Conservation (phyloP, 2,797 vertebrate species). For the Phalanger gymnotis region DNA sequence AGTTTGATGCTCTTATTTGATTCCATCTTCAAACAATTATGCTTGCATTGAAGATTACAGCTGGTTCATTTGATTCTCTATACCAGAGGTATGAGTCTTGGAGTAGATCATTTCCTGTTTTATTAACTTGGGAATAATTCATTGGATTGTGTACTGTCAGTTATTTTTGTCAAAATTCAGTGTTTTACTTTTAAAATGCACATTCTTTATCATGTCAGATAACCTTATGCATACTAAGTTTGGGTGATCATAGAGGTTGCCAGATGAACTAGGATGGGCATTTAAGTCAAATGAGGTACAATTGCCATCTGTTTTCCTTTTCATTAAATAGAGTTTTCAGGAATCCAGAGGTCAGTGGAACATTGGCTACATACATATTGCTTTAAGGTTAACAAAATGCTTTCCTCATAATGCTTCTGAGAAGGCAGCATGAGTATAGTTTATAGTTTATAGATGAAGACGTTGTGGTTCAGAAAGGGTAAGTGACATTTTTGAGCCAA, state of each 20-base stretch:
- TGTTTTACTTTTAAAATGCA: background rate
- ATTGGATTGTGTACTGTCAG: background rate
- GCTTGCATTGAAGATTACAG: background rate
- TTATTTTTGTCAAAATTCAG: background rate
- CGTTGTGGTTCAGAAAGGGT: background rate
- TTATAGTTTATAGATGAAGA: background rate
- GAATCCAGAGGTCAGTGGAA: background rate
- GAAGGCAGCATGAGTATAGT: background rate
- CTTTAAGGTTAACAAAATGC: background rate
- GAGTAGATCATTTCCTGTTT: background rate
- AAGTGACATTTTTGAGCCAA: background rate
- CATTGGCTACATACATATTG: background rate
- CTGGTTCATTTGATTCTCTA: background rate
- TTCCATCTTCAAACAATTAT: background rate
- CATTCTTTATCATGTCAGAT: background rate
- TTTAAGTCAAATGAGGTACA: background rate
- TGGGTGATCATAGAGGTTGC: background rate
- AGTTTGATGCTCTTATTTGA: background rate
- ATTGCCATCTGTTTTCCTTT: background rate
- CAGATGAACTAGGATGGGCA: background rate
- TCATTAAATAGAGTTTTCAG: background rate
- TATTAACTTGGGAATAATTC: background rate
- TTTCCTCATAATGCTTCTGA: background rate
- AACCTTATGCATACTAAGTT: background rate
- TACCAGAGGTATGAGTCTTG: background rate